Conservation (phyloP, 2,113 vertebrate species). For the Channa maculata region DNA sequence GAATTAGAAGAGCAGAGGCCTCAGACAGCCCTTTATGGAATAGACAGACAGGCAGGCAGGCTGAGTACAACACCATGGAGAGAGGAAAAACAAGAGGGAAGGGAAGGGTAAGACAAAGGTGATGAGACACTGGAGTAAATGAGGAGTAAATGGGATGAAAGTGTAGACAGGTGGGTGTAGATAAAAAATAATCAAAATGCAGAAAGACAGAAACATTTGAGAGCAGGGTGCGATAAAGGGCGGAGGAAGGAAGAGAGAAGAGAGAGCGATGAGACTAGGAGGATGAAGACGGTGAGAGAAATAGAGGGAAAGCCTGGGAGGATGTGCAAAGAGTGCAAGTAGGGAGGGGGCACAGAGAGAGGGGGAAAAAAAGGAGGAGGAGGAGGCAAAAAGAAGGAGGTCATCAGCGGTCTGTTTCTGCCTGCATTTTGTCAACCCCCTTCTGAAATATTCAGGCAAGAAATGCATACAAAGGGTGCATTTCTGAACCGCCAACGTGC, state of each 20-base stretch:
- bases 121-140: constrained; percentile 55
- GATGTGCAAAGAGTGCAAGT: constrained; percentile 36
- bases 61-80: constrained; percentile 37
- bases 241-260: constrained; percentile 51
- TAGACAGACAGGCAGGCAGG: constrained; percentile 57
- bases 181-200: constrained; percentile 45
- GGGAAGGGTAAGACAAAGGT: constrained; percentile 45
- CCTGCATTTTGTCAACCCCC: constrained; percentile 63
- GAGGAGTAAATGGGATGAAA: constrained; percentile 61
- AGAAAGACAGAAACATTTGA: constrained; percentile 33
- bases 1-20: constrained; percentile 75
- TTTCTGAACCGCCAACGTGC: constrained; percentile 32
- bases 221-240: constrained; percentile 50
- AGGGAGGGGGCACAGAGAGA: background rate
- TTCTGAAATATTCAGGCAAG: constrained; percentile 75
- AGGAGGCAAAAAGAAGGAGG: constrained; percentile 73
- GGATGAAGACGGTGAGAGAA: constrained; percentile 56
- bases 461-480: constrained; percentile 49
- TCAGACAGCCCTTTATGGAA: constrained; percentile 69
- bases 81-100: constrained; percentile 26
- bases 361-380: background rate
- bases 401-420: constrained; percentile 72
- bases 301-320: constrained; percentile 69
- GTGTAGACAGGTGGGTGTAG: constrained; percentile 52
- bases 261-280: constrained; percentile 43